Percentiles rank a stretch among this genome's conserved stretches.
Conservation (phyloP, 2,797 vertebrate genomes). For the Lithobates sylvaticus region DNA sequence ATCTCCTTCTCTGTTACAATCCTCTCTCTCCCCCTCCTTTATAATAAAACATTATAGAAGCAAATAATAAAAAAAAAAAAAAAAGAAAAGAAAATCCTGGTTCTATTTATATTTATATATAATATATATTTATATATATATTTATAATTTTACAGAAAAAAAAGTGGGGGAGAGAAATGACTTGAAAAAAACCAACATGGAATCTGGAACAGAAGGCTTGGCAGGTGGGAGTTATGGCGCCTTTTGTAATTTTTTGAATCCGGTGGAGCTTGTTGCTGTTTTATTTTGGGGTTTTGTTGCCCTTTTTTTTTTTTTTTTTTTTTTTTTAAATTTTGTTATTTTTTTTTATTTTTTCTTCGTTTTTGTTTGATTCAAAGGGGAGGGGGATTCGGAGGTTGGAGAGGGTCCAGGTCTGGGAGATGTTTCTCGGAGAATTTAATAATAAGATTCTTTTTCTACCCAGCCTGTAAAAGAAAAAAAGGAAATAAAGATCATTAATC, state of each 20-base stretch:
- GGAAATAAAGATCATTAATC: background rate
- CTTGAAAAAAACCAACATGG: constrained; percentile 49
- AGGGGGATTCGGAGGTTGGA: constrained; percentile 39
- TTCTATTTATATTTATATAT: constrained; percentile 63
- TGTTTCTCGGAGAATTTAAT: constrained; percentile 69
- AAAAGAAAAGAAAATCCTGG: constrained; percentile 36
- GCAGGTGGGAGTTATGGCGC: constrained; percentile 22
- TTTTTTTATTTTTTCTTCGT: constrained; percentile 14
- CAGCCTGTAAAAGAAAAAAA: constrained; percentile 70
- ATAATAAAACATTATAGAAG: constrained; percentile 41
- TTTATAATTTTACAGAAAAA: constrained; percentile 63
- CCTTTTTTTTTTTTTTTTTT: constrained; percentile 9
- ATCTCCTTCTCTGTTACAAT: background rate
- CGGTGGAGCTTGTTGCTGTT: constrained; percentile 14
- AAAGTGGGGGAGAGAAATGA: constrained; percentile 55
- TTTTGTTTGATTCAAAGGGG: constrained; percentile 15
- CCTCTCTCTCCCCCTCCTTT: constrained; percentile 48
- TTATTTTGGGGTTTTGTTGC: constrained; percentile 1
- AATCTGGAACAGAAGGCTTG: constrained; percentile 48
- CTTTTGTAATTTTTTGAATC: constrained; percentile 31
- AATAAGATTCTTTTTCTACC: constrained; percentile 78
- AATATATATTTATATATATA: constrained; percentile 64
- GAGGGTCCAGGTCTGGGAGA: constrained; percentile 55
- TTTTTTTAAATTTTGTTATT: background rate
- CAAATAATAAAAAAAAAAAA: background rate